Conservation (phyloP, 53 echinoderm and acorn worm species). For the Holothuria scabra region DNA sequence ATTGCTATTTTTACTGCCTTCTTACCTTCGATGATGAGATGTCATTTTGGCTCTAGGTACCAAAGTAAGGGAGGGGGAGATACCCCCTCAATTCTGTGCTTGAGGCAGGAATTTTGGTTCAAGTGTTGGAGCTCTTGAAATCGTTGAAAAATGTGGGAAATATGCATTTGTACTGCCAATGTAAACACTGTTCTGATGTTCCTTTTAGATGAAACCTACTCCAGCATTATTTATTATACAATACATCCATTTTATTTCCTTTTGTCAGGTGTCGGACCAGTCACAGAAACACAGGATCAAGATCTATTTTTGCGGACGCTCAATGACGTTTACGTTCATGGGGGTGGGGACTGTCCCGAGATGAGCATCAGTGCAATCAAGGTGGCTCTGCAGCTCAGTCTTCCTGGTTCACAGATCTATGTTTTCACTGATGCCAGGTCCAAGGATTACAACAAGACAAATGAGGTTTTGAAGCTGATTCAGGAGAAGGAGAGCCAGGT, state of each 20-base stretch:
- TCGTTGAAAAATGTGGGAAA: too few relatives aligned
- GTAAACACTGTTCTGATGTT: too few relatives aligned
- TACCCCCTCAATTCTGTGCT: too few relatives aligned
- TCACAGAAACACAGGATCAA: slow-evolving; percentile 83
- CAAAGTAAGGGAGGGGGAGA: too few relatives aligned
- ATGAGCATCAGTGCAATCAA: slow-evolving; percentile 92
- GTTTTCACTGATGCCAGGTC: slow-evolving; percentile 98
- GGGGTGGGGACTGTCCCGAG: slow-evolving; percentile 98
- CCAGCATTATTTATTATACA: too few relatives aligned
- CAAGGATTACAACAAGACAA: slow-evolving; percentile 87
- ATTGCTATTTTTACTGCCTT: too few relatives aligned
- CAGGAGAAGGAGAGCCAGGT: slow-evolving; percentile 99
- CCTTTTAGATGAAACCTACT: too few relatives aligned
- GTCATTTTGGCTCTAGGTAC: too few relatives aligned
- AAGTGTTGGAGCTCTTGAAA: too few relatives aligned
- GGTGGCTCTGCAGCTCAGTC: slow-evolving; percentile 82
- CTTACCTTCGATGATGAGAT: too few relatives aligned
- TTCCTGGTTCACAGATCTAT: slow-evolving; percentile 95
- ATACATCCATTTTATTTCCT: slow-evolving; percentile 14
- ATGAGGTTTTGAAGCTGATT: slow-evolving; percentile 88
- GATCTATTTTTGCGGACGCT: slow-evolving; percentile 67
- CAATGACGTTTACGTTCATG: slow-evolving; percentile 84
- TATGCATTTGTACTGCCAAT: too few relatives aligned
- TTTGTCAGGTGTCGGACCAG: slow-evolving; percentile 81
- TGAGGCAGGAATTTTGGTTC: too few relatives aligned